These are phyloP conservation scores for Alaudala cheleensis DNA, from an alignment of 2,113 vertebrate species.

Conservation along the genomic window DNA sequence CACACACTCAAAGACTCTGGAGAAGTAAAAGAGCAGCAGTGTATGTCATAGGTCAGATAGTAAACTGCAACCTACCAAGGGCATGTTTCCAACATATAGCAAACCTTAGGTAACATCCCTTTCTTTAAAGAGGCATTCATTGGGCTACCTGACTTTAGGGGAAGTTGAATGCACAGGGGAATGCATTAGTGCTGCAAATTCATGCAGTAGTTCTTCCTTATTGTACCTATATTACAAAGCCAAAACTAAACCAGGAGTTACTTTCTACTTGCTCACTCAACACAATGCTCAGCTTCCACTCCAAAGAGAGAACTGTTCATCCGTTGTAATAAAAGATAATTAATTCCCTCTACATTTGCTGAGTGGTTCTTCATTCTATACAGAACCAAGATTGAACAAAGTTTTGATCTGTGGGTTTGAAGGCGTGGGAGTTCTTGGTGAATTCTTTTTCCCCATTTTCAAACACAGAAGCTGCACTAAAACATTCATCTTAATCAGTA, in stretches of 20 bases:
- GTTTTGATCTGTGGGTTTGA: background rate
- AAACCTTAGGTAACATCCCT: background rate
- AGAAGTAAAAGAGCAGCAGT: background rate
- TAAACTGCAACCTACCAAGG: background rate
- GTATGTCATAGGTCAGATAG: background rate
- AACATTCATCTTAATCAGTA: background rate
- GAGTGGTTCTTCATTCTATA: background rate
- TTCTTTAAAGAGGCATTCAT: background rate
- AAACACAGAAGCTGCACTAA: background rate
- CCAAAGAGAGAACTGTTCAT: background rate
- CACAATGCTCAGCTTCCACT: background rate
- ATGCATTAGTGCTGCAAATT: background rate
- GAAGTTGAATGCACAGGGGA: background rate
- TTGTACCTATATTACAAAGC: background rate
- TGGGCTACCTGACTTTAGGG: background rate
- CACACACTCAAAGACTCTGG: background rate
- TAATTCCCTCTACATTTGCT: background rate
- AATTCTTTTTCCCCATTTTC: rapidly evolving
- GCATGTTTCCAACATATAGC: rapidly evolving
- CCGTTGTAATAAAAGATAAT: background rate
- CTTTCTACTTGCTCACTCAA: background rate
- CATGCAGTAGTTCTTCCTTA: background rate
- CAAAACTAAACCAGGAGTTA: background rate
- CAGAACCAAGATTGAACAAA: background rate
- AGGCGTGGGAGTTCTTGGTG: background rate